Conservation (phyloP, 92 coral and sea anemone genomes). For the Chrysogorgia sp. region DNA sequence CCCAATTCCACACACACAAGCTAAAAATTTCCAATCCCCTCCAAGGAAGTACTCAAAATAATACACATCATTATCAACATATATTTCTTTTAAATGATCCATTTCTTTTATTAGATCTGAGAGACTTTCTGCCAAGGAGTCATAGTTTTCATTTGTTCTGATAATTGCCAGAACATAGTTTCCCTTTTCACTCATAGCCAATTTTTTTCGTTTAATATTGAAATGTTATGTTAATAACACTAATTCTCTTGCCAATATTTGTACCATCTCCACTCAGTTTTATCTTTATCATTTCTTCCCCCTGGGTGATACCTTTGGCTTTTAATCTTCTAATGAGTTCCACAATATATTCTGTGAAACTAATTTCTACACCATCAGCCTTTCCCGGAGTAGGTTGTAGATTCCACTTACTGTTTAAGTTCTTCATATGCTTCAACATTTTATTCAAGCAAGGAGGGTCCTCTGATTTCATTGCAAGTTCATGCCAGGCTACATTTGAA, state of each 20-base stretch:
- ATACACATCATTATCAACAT: conserved; percentile 43
- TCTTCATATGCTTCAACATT: conserved; percentile 8
- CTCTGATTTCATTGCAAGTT: conserved; percentile 57
- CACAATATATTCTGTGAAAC: conserved; percentile 42
- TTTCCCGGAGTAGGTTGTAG: conserved; percentile 54
- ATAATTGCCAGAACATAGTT: conserved; percentile 30
- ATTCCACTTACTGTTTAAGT: conserved; percentile 52
- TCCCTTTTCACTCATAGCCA: conserved; percentile 23
- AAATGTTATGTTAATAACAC: conserved; percentile 12
- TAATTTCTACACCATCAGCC: conserved; percentile 50
- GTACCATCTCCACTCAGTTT: conserved; percentile 41
- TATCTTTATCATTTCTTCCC: neutral
- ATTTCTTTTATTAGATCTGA: conserved; percentile 61
- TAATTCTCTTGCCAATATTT: conserved; percentile 11
- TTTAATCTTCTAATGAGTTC: conserved; percentile 41
- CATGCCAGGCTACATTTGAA: conserved; percentile 67
- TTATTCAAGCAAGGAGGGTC: conserved; percentile 23
- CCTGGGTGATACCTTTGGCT: neutral
- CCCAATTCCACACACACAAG: conserved; percentile 64
- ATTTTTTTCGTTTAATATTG: conserved; percentile 1
- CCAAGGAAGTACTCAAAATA: conserved; percentile 69
- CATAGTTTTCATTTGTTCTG: conserved; percentile 59
- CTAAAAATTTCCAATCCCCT: conserved; percentile 72
- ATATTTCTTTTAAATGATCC: conserved; percentile 50
- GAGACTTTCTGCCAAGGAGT: conserved; percentile 51